Base-by-base conservation (phyloP, 2,113 vertebrate genomes). In the Mormyrus lacerda region DNA sequence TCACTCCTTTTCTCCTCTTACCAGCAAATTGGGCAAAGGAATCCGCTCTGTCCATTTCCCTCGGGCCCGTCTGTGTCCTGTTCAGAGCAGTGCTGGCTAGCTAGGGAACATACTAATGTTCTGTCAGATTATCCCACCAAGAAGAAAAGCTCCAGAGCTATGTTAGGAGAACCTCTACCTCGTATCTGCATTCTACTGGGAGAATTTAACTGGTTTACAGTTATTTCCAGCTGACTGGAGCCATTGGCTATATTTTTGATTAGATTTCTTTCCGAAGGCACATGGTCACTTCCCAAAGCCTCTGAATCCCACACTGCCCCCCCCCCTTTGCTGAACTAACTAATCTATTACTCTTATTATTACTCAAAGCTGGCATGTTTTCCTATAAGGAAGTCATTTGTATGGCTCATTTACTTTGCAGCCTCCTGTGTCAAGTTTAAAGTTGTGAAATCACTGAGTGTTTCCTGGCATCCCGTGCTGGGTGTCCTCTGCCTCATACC, bases 191-290 rank as follows among this genome's bases (percentile, higher is more conserved):
- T 42, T 84, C 44, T 84, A 47, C 44, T 84, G 82, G 39, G 82
- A 84, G 82, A 45, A 9, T 84, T 84, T 47, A 84, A 47, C 82
- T 84, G 27, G 53, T 87, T 39, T 73, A 44, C 17, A 45, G 61
- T 79, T 79, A 42, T 88, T 24, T 50, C 45, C 31, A 89, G 50
- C 48, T 51, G 17, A 65, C 15, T 44, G 88, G 48, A 55, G 27
- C 48, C 31, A 24, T 82, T 88, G 61, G 61, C 48, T 51, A 31
- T 31, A 53, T 51, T 53, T 87, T 87, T 87, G 55, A 87, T 87
- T 87, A 17, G 47, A 87, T 87, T 53, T 87, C 21, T 55, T 51
- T 86, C 48, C 47, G 13, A 45, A 8, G 48, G 27, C 85, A 53
- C 17, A 19, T 13, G 50, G 50, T 19, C 31, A 9, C 85, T 86